phyloP scores from a whole-genome alignment of 2,113 vertebrate species.

The Zosterops hypoxanthus region DNA sequence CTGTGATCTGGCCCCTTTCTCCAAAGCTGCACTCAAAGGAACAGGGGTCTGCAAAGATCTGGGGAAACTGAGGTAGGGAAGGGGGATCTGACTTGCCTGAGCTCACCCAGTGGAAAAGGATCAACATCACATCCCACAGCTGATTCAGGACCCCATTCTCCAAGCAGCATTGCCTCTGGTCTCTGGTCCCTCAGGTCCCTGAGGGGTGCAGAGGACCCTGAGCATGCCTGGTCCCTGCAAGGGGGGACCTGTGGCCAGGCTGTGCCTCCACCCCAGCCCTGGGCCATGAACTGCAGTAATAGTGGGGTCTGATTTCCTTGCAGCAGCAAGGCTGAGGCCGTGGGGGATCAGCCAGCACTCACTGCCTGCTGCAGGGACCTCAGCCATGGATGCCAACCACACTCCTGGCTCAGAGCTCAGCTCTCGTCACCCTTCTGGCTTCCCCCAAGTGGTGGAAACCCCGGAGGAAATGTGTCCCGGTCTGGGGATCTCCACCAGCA shows the following conservation, averaged over 20 bases:
- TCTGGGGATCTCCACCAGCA: background rate
- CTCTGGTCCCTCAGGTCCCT: background rate
- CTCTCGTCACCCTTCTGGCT: background rate
- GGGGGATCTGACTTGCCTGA: background rate
- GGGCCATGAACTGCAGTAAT: background rate
- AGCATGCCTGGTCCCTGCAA: fast-evolving
- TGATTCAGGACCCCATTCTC: background rate
- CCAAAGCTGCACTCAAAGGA: fast-evolving
- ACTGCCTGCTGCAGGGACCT: background rate
- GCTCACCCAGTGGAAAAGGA: background rate
- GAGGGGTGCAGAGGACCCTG: background rate
- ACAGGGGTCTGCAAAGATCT: background rate
- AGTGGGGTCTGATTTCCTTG: background rate
- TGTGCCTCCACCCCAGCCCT: background rate
- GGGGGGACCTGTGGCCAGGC: background rate
- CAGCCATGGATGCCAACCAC: background rate
- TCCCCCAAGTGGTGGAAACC: fast-evolving
- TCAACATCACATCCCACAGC: background rate
- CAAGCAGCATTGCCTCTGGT: background rate
- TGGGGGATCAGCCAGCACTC: background rate
- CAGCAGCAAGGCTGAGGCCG: fast-evolving
- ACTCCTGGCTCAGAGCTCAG: background rate
- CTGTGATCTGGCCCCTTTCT: background rate
- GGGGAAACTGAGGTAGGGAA: background rate
- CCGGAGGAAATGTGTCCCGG: fast-evolving